Evolutionary conservation across 1,140 invertebrate genomes (phyloP).

Genomic region (Procambarus virginalis): DNA sequence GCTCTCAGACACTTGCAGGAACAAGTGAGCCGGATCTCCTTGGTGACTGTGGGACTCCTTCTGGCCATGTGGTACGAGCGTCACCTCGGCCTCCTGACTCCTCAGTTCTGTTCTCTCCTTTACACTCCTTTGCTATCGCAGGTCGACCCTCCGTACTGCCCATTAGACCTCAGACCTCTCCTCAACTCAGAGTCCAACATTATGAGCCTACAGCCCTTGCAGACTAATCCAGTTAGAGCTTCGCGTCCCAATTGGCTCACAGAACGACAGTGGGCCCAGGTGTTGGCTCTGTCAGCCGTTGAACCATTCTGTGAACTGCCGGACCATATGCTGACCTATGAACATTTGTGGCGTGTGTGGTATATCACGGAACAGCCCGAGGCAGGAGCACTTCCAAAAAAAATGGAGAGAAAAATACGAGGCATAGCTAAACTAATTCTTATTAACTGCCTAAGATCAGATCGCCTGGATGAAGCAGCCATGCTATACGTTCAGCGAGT

Average conservation of each 20-base stretch:
- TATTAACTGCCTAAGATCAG: conserved; percentile 63
- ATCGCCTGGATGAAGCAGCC: conserved; percentile 60
- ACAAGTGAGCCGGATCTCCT: conserved; percentile 46
- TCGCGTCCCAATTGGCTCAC: conserved; percentile 41
- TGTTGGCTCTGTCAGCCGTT: conserved; percentile 24
- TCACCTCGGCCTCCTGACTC: conserved; percentile 46
- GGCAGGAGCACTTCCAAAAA: conserved; percentile 49
- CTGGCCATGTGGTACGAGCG: conserved; percentile 67
- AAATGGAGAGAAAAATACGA: conserved; percentile 60
- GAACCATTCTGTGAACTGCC: conserved; percentile 44
- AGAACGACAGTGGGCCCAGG: conserved; percentile 45
- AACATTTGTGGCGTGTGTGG: conserved; percentile 65
- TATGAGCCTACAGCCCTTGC: background rate
- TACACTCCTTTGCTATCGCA: conserved; percentile 28
- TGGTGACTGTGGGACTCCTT: conserved; percentile 60
- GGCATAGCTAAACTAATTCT: conserved; percentile 59
- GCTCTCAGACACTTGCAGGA: conserved; percentile 57
- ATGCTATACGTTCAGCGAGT: conserved; percentile 53
- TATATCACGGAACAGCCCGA: conserved; percentile 68
- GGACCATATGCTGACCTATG: conserved; percentile 47
- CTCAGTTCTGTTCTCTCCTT: conserved; percentile 50
- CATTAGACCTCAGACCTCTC: background rate
- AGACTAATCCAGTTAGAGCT: background rate
- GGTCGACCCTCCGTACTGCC: background rate
- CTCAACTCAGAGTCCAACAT: background rate